Percentiles rank a stretch among this genome's conserved stretches.
Conservation (phyloP, 2,888 invertebrate genomes). For the Scelioninae gen. 1 region DNA sequence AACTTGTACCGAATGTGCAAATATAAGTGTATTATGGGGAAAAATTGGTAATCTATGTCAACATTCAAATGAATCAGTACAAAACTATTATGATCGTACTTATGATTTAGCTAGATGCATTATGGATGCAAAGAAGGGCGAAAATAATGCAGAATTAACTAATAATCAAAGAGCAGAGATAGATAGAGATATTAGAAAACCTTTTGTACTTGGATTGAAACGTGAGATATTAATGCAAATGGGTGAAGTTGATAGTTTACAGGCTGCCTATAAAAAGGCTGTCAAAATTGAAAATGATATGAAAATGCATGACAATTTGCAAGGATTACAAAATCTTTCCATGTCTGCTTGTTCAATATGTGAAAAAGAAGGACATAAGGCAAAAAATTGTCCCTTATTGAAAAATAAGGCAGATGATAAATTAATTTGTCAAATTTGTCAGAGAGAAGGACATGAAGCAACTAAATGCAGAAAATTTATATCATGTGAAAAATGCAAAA, state of each 20-base stretch:
- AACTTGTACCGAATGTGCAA: not conserved
- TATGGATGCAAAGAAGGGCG: not conserved
- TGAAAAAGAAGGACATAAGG: constrained; percentile 9
- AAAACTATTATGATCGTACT: not conserved
- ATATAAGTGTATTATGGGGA: not conserved
- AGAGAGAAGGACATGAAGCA: constrained; percentile 8
- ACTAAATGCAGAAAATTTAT: not conserved
- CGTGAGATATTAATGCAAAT: not conserved
- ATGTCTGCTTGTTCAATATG: not conserved
- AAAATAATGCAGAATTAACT: not conserved
- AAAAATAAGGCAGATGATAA: not conserved
- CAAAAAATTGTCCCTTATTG: constrained; percentile 18
- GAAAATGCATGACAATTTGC: not conserved
- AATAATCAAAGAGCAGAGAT: constrained; percentile 2
- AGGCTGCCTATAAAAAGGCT: not conserved
- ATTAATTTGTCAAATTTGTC: constrained; percentile 23
- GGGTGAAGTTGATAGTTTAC: not conserved
- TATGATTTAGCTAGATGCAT: not conserved
- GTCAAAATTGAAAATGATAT: constrained; percentile 2
- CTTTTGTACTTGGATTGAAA: constrained; percentile 5
- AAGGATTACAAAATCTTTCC: not conserved
- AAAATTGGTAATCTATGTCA: not conserved
- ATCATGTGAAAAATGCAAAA: not conserved
- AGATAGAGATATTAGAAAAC: constrained; percentile 4
- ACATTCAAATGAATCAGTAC: not conserved